Evolutionary conservation across 2,888 invertebrate genomes (phyloP).

Genomic region (Hypomecis atomaria): DNA sequence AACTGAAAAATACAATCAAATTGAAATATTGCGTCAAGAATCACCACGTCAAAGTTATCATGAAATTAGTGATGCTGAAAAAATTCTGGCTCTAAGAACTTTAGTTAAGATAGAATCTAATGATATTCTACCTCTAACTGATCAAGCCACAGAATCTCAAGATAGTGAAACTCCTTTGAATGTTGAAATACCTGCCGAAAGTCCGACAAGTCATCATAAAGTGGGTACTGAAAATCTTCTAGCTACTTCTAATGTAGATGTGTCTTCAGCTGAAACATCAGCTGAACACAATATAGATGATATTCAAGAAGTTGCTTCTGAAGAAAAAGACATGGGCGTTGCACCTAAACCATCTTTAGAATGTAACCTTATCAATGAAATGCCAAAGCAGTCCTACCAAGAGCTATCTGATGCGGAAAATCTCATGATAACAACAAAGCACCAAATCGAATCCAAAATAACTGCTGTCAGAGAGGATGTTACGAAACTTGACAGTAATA

Average conservation of each 20-base stretch:
- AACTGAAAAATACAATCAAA: conserved; percentile 10
- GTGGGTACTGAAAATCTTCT: conserved; percentile 49
- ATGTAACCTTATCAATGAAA: conserved; percentile 31
- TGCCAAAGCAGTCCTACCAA: conserved; percentile 36
- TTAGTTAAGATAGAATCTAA: conserved; percentile 39
- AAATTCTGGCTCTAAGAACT: conserved; percentile 37
- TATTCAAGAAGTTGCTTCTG: conserved; percentile 37
- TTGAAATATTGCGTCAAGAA: conserved; percentile 45
- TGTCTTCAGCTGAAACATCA: conserved; percentile 38
- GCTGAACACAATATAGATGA: conserved; percentile 33
- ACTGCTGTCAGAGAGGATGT: background rate
- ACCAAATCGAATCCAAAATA: conserved; percentile 11
- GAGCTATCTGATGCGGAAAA: conserved; percentile 42
- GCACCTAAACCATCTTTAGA: conserved; percentile 28
- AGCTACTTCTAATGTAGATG: conserved; percentile 44
- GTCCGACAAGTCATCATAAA: conserved; percentile 40
- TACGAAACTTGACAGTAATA: background rate
- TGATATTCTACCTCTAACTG: conserved; percentile 40
- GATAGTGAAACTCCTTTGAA: conserved; percentile 31
- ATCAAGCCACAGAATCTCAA: conserved; percentile 26
- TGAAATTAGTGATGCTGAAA: conserved; percentile 62
- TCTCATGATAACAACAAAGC: conserved; percentile 25
- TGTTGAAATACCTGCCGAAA: conserved; percentile 25
- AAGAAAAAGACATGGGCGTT: conserved; percentile 30
- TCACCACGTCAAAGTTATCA: conserved; percentile 55